Evolutionary conservation across 2,888 invertebrate genomes (phyloP).

Genomic region (Ichneumoninae sp.): DNA sequence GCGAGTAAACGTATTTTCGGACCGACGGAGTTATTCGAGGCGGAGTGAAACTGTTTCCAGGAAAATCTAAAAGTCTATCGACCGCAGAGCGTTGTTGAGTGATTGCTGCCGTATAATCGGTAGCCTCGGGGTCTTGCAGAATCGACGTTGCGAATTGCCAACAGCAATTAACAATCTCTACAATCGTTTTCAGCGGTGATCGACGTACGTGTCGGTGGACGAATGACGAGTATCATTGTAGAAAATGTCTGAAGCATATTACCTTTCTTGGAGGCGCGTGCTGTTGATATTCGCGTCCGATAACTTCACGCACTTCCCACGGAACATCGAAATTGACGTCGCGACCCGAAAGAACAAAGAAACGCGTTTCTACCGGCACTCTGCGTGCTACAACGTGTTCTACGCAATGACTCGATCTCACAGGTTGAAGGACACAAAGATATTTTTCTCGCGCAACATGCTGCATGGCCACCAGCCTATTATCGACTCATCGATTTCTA

Average conservation of each 20-base stretch:
- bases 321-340: neutral
- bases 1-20: neutral
- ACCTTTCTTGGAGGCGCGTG: neutral
- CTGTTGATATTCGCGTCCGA: no score
- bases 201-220: neutral
- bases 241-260: neutral
- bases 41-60: conserved; percentile 24
- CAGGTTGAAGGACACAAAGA: neutral
- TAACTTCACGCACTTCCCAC: neutral
- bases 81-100: neutral
- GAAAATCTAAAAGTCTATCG: conserved; percentile 27
- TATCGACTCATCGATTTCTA: no score
- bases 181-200: neutral
- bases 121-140: neutral
- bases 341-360: neutral
- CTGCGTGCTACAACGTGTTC: neutral
- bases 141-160: neutral
- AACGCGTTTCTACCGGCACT: neutral
- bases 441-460: no score
- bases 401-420: neutral
- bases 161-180: neutral
- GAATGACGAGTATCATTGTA: neutral
- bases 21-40: conserved; percentile 4
- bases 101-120: neutral
- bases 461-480: no score